Evolutionary conservation across 2,888 invertebrate genomes (phyloP), one percentile per base, ranked within the genome.

Genomic region (Halictus quadricinctus): DNA sequence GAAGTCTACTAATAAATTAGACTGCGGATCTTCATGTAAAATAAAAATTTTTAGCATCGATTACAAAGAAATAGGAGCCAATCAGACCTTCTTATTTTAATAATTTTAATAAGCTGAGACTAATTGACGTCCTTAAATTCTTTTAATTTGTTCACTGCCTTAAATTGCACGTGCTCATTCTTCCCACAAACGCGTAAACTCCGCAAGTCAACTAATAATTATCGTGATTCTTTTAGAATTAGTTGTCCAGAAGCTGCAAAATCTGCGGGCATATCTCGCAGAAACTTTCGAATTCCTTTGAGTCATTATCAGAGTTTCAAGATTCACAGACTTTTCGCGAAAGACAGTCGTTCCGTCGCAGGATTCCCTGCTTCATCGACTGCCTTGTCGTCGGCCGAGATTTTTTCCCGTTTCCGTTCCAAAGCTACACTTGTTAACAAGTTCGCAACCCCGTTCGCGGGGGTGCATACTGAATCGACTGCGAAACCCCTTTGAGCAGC

Each of bases 361-460:
- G 41, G 18, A n/a, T 43, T 48, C 66, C n/a, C n/a, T 54, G n/a
- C 60, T 36, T 41, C 60, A 72, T 80, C 80, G 80, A 70, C 36
- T 72, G 48, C 13, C 21, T 64, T 29, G 69, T 58, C n/a, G 36
- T 21, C 69, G 54, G 54, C 41, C 36, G 66, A 69, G 25, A 69
- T 76, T 79, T 70, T 69, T 69, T 69, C 36, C 66, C 54, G 64
- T 76, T 84, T 76, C 83, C 58, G 58, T 79, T 84, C 36, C 84
- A 46, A 72, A 83, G 48, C 72, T 8, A 66, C 50, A 72, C 80
- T 80, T 81, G 87, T 85, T 84, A 88, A 88, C 88, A 87, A 85
- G 83, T 81, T 64, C 64, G 64, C 80, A 78, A 54, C 75, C 75
- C 83, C 75, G 76, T 80, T 69, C 76, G 60, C 54, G 36, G 29